Evolutionary conservation across 2,797 vertebrate species (phyloP).

Genomic region (Typhlichthys subterraneus): DNA sequence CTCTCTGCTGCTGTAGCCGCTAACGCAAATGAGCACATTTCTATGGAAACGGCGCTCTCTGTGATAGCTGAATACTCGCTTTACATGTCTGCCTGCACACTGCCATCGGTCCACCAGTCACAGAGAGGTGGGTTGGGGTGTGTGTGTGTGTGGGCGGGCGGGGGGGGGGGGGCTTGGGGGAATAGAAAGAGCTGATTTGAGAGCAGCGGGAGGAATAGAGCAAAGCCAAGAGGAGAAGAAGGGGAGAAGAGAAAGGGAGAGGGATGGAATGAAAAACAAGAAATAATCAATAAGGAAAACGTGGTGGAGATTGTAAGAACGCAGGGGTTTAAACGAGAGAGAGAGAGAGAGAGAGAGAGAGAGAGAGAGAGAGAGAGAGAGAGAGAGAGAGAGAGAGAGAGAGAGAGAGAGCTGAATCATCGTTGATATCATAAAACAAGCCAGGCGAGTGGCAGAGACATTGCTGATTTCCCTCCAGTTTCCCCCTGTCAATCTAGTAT

Average conservation of each 20-base stretch:
- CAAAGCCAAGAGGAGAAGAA: conserved; percentile 24
- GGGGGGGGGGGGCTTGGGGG: neutral
- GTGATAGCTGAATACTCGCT: conserved; percentile 21
- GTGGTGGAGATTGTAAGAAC: conserved; percentile 3
- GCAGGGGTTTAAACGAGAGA: neutral
- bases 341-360: conserved; percentile 23
- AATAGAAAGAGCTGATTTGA: neutral
- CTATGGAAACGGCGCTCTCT: conserved; percentile 12
- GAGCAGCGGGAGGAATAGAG: conserved; percentile 12
- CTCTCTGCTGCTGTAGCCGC: conserved; percentile 5
- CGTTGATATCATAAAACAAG: conserved; percentile 57
- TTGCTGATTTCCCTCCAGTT: conserved; percentile 58
- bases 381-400: neutral
- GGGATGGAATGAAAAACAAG: neutral
- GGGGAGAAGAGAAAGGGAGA: conserved; percentile 5
- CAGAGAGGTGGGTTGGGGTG: neutral
- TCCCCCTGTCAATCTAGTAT: conserved; percentile 60
- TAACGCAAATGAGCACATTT: conserved; percentile 7
- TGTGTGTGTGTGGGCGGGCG: too few species aligned
- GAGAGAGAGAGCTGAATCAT: conserved; percentile 39
- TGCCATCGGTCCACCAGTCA: conserved; percentile 29
- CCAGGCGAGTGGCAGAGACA: conserved; percentile 43
- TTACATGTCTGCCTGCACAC: conserved; percentile 8
- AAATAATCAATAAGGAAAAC: neutral
- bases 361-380: conserved; percentile 17